phyloP scores from a whole-genome alignment of 2,888 invertebrate genomes.

The Frankliniella intonsa region DNA sequence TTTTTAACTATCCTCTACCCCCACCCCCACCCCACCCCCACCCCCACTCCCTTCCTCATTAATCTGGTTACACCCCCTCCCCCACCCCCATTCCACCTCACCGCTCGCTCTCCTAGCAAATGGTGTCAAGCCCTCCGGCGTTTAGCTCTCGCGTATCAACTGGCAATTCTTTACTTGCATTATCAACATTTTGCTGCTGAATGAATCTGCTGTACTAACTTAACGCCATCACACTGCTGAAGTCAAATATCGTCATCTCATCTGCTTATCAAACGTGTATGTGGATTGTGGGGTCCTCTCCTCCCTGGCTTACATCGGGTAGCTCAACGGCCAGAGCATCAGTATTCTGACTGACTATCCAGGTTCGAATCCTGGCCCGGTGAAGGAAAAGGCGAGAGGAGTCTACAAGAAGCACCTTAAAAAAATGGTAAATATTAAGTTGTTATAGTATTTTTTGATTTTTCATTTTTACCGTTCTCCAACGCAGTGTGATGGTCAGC shows the following conservation, averaged over 20 bases:
- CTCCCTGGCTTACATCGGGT: not conserved
- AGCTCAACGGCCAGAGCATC: not conserved
- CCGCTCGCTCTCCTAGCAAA: too few species aligned
- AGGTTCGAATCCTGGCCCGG: not conserved
- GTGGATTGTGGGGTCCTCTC: too few species aligned
- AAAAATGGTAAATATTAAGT: too few species aligned
- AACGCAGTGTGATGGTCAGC: not conserved
- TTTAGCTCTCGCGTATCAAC: not conserved
- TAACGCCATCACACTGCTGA: too few species aligned
- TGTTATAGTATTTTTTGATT: not conserved
- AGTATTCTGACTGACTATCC: not conserved
- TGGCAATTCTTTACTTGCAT: too few species aligned
- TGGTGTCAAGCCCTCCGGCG: not conserved
- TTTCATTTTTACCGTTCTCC: not conserved
- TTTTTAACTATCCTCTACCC: not conserved
- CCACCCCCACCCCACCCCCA: conserved; percentile 27
- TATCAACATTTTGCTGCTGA: too few species aligned
- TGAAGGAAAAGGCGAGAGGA: not conserved
- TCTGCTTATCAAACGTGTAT: too few species aligned
- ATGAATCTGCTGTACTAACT: too few species aligned
- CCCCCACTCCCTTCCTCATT: conserved; percentile 5
- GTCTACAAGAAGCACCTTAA: too few species aligned
- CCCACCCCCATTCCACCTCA: not conserved
- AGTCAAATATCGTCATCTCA: too few species aligned
- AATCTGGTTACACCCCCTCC: conserved; percentile 22